phyloP scores from a whole-genome alignment of 2,797 vertebrate species.

The Coilia nasus region DNA sequence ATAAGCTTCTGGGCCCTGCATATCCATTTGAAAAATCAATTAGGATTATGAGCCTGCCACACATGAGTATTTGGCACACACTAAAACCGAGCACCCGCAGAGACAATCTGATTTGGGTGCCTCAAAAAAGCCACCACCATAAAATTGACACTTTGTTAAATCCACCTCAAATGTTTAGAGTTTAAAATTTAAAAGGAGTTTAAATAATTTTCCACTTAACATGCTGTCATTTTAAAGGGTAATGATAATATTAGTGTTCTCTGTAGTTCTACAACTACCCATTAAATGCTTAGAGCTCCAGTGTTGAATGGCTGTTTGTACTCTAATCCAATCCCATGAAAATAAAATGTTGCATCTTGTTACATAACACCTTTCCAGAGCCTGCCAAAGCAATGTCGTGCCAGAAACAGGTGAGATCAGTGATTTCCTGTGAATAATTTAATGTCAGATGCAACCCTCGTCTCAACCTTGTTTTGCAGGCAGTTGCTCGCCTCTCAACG shows the following conservation, averaged over 20 bases:
- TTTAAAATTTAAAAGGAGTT: too few relatives aligned
- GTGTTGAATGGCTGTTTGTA: not conserved
- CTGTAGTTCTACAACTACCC: not conserved
- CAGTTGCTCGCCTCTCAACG: not conserved
- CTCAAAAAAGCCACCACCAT: not conserved
- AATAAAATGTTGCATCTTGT: not conserved
- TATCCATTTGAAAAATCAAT: conserved; percentile 1
- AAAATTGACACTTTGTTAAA: not conserved
- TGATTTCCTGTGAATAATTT: not conserved
- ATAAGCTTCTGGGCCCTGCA: not conserved
- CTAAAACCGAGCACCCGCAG: not conserved
- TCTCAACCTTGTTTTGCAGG: not conserved
- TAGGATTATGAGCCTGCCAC: conserved; percentile 13
- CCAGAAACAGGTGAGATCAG: not conserved
- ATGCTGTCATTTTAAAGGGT: not conserved
- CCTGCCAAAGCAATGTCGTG: not conserved
- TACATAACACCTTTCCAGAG: not conserved
- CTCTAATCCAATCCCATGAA: not conserved
- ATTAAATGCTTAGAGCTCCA: not conserved
- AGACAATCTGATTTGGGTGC: not conserved
- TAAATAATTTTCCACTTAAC: not conserved
- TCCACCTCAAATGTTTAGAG: not conserved
- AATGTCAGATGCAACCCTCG: not conserved
- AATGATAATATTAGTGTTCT: too few relatives aligned
- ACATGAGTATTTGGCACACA: not conserved